A percentile compares a stretch with the other conserved stretches of the same genome.
phyloP scores from a whole-genome alignment of 2,113 vertebrate species.

The Suncus etruscus region DNA sequence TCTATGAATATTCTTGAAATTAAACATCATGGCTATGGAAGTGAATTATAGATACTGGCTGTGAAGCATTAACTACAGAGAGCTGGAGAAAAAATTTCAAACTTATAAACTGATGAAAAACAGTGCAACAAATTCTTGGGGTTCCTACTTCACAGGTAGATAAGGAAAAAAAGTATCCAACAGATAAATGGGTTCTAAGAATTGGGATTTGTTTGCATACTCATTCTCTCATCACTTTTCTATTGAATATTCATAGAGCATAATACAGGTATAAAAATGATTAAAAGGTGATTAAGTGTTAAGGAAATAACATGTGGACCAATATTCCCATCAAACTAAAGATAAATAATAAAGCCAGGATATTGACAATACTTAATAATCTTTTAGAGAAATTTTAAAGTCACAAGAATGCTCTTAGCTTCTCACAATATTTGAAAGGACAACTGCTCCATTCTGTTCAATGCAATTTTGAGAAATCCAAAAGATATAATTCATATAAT shows the following conservation, averaged over 20 bases:
- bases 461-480: neutral
- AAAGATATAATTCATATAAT: neutral
- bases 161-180: neutral
- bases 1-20: constrained; percentile 35
- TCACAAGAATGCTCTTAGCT: neutral
- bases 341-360: neutral
- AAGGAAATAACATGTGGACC: neutral
- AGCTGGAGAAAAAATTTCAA: neutral
- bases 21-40: constrained; percentile 33
- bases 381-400: neutral
- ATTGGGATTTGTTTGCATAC: neutral
- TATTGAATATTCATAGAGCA: neutral
- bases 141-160: neutral
- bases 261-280: neutral
- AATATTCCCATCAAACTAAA: neutral
- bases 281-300: neutral
- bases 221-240: neutral
- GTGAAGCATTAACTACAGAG: neutral
- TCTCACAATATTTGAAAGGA: constrained; percentile 35
- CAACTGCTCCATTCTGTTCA: neutral
- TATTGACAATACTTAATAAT: neutral
- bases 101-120: neutral
- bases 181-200: neutral
- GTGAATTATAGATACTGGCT: neutral
- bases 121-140: neutral